Evolutionary conservation across 2,113 vertebrate genomes (phyloP).

Genomic region (Gnathonemus echidnorhynchus): DNA sequence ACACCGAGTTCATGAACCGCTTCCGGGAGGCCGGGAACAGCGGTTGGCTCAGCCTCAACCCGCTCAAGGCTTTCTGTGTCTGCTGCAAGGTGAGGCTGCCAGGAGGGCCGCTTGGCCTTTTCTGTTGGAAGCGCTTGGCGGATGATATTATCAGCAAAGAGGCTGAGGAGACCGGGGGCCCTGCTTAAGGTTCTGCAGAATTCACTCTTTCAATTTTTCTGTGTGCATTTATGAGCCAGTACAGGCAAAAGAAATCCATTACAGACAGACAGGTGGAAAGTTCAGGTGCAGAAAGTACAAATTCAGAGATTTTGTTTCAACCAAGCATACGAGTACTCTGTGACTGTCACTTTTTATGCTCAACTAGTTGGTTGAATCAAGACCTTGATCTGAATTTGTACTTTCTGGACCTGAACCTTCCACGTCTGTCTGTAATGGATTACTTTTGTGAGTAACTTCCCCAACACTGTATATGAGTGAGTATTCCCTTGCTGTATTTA

Average conservation of each 20-base stretch:
- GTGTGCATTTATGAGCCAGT: not conserved
- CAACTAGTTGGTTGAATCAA: not conserved
- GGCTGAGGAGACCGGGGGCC: not conserved
- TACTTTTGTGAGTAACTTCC: not conserved
- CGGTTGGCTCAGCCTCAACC: slow-evolving; percentile 94
- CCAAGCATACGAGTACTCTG: not conserved
- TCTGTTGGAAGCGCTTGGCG: not conserved
- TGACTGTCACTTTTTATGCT: not conserved
- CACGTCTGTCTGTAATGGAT: not conserved
- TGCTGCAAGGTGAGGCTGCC: slow-evolving; percentile 81
- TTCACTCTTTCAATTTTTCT: not conserved
- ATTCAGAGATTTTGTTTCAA: not conserved
- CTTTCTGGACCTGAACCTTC: not conserved
- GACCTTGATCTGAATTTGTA: not conserved
- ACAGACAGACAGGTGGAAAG: not conserved
- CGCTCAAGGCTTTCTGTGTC: slow-evolving; percentile 96
- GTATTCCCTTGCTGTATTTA: not conserved
- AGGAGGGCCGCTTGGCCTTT: not conserved
- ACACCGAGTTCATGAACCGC: slow-evolving; percentile 94
- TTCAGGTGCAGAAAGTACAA: no score
- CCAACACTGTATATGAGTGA: not conserved
- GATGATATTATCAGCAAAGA: no score
- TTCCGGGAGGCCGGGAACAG: slow-evolving; percentile 93
- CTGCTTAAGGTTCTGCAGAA: not conserved
- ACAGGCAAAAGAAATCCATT: not conserved